phyloP scores from a whole-genome alignment of 2,888 invertebrate species.

The Tortricodes alternella region DNA sequence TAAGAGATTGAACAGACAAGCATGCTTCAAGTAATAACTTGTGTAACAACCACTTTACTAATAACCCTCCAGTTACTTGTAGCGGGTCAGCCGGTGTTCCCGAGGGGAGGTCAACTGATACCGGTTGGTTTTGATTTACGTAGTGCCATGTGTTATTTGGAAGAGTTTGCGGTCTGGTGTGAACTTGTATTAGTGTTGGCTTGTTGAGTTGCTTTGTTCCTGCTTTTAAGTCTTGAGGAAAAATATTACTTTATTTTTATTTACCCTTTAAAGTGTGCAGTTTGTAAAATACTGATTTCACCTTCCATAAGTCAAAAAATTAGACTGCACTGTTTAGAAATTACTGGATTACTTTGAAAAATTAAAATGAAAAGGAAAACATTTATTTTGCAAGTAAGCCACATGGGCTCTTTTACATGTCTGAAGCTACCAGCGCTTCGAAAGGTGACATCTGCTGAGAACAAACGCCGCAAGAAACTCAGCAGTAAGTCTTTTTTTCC shows the following conservation, averaged over 20 bases:
- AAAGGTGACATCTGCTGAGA: no score
- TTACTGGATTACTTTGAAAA: no score
- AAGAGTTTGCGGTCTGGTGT: constrained; percentile 8
- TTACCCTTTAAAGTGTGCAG: neutral
- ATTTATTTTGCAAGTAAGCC: no score
- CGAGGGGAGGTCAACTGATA: constrained; percentile 17
- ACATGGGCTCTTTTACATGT: no score
- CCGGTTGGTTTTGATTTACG: constrained; percentile 39
- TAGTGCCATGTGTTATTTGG: constrained; percentile 28
- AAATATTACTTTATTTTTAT: neutral
- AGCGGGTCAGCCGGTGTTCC: neutral
- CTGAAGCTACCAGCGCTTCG: no score
- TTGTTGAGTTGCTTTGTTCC: constrained; percentile 23
- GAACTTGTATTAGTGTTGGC: constrained; percentile 13
- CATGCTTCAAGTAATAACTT: constrained; percentile 55
- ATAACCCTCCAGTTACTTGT: neutral
- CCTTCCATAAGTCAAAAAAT: no score
- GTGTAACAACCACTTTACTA: constrained; percentile 36
- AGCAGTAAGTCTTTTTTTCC: no score
- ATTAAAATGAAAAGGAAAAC: no score
- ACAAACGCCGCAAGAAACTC: no score
- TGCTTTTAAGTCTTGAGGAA: neutral
- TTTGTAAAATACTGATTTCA: no score
- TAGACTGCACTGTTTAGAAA: no score
- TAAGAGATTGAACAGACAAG: constrained; percentile 50